Evolutionary conservation across 2,797 vertebrate genomes (phyloP), one percentile per base, ranked within the genome.

Genomic region (Danio aesculapii): DNA sequence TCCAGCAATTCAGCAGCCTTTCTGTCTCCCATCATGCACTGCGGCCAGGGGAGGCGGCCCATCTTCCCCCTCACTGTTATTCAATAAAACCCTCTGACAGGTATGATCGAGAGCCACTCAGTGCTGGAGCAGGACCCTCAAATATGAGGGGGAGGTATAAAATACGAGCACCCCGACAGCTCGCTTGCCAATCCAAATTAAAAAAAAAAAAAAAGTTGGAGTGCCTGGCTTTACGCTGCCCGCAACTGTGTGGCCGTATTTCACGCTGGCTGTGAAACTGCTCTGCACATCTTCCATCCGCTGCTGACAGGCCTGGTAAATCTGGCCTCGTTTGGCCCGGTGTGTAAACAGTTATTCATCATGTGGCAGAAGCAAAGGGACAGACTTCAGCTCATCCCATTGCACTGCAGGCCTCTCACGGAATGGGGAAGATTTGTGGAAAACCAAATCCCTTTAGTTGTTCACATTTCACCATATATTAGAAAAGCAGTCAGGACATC

Each of bases 31-130:
- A 73, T 64, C 61, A 47, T 63, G 50, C 69, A 39, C 53, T 80
- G 50, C 14, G 10, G 58, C 64, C 69, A 9, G 47, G 13, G 17
- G 52, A 73, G 59, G 21, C 16, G n/a, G 46, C 61, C 76, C 13
- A 64, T 83, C 72, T 84, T 84, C 84, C 89, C 84, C 91, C 79
- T 84, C 83, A 74, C 82, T 88, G 85, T 91, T 91, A 85, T 86
- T 89, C 90, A 89, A 92, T 94, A 93, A 93, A 95, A 88, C 83
- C 82, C 79, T 57, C 84, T 90, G 92, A 89, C 92, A 91, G 84
- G 73, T 84, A 87, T 94, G 94, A 95, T 94, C 88, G 91, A 94
- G 91, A 91, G 92, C 86, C 91, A 91, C 92, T 93, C 90, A 70
- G 87, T 86, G 74, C 73, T 78, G 39, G 87, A 89, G 87, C 86